A percentile compares a stretch with the other conserved stretches of the same genome.
Evolutionary conservation across 1,140 invertebrate genomes (phyloP).

Genomic region (Lasioglossum albipes): DNA sequence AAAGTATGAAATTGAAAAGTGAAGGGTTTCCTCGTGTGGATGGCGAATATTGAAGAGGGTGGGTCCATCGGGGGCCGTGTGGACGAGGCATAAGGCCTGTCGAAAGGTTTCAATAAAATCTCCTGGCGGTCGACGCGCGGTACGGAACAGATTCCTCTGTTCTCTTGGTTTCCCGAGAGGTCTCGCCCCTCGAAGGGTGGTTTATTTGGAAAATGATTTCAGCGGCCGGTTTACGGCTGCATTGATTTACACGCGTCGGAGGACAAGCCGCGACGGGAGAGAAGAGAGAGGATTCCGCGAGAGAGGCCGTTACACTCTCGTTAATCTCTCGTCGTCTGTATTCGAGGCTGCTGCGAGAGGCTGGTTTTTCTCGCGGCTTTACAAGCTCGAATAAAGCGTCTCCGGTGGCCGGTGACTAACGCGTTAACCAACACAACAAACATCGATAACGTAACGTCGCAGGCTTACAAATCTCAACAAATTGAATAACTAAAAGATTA

Average conservation of each 20-base stretch:
- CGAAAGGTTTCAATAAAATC: not conserved
- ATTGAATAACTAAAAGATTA: too few relatives aligned
- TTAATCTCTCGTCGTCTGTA: not conserved
- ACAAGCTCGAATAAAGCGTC: conserved; percentile 15
- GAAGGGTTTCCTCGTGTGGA: too few relatives aligned
- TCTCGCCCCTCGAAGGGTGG: conserved; percentile 20
- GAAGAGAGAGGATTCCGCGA: conserved; percentile 2
- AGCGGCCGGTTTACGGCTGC: conserved; percentile 6
- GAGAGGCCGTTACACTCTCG: conserved; percentile 33
- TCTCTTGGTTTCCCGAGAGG: conserved; percentile 5
- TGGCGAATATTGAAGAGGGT: not conserved
- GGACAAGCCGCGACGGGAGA: not conserved
- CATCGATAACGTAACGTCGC: conserved; percentile 11
- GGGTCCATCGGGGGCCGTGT: not conserved
- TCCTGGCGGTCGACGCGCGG: too few relatives aligned
- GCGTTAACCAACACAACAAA: conserved; percentile 21
- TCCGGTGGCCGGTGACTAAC: not conserved
- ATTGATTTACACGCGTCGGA: conserved; percentile 24
- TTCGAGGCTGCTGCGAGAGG: not conserved
- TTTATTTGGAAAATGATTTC: conserved; percentile 45
- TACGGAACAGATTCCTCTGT: not conserved
- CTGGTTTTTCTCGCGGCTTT: not conserved
- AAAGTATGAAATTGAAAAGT: too few relatives aligned
- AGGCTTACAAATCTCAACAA: too few relatives aligned
- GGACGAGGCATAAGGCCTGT: not conserved